A percentile compares a stretch with the other conserved stretches of the same genome.
Evolutionary conservation across 2,797 vertebrate genomes (phyloP).

Genomic region (Microhierax caerulescens): DNA sequence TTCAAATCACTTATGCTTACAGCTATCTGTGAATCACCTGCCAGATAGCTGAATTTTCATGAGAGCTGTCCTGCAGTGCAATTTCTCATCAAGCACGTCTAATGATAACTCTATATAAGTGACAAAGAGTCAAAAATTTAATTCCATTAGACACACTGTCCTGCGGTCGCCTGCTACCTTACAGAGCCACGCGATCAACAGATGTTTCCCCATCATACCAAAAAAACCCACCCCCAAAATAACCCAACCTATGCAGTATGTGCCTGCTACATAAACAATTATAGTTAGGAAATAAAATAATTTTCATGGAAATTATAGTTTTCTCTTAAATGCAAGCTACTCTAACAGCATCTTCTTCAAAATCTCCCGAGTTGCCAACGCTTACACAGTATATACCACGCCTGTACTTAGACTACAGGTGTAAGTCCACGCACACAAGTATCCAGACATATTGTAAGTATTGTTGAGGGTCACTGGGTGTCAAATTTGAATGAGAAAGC

Average conservation of each 20-base stretch:
- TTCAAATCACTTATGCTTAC: slow-evolving; percentile 25
- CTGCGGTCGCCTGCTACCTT: neutral
- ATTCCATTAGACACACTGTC: neutral
- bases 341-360: neutral
- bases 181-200: neutral
- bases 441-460: neutral
- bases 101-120: neutral
- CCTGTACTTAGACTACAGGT: neutral
- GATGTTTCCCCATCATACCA: neutral
- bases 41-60: neutral
- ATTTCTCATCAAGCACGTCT: neutral
- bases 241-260: accelerated
- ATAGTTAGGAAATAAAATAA: neutral
- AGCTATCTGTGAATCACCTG: slow-evolving; percentile 38
- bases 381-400: accelerated
- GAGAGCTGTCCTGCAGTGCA: slow-evolving; percentile 8
- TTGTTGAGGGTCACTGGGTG: neutral
- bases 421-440: accelerated
- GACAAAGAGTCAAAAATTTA: neutral
- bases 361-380: neutral
- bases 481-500: neutral
- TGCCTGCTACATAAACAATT: neutral
- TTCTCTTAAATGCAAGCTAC: neutral
- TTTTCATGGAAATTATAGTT: neutral
- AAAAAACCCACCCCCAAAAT: neutral